These are phyloP conservation scores for Drosophila persimilis DNA, from an alignment of 1,140 invertebrate species.

Conservation along the genomic window DNA sequence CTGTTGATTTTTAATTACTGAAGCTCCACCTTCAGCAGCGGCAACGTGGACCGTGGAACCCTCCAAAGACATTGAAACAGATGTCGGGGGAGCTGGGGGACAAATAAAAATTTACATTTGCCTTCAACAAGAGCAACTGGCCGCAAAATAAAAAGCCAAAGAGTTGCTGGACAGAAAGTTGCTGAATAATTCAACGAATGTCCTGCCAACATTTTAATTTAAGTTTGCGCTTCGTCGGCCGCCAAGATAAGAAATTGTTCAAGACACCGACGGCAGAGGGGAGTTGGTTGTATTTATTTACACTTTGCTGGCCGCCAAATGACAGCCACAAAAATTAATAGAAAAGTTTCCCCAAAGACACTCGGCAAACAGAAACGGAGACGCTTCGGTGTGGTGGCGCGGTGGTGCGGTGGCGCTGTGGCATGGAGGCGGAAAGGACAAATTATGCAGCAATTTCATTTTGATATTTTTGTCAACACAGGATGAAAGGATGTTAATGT, in stretches of 20 bases:
- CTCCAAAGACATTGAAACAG: conserved; percentile 39
- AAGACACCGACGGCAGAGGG: conserved; percentile 3
- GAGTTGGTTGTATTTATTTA: conserved; percentile 67
- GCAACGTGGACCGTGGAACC: background rate
- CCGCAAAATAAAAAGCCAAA: conserved; percentile 39
- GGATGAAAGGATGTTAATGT: conserved; percentile 81
- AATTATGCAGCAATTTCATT: conserved; percentile 82
- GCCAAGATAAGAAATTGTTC: conserved; percentile 69
- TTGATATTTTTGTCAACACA: conserved; percentile 71
- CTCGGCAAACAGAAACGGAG: conserved; percentile 57
- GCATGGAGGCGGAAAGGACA: conserved; percentile 61
- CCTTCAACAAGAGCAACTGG: conserved; percentile 46
- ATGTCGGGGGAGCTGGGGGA: background rate
- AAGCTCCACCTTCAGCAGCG: conserved; percentile 13
- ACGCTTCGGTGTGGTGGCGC: conserved; percentile 4
- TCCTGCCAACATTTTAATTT: conserved; percentile 80
- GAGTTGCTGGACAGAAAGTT: conserved; percentile 44
- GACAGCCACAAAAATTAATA: conserved; percentile 76
- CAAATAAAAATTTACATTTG: conserved; percentile 45
- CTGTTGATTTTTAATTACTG: conserved; percentile 72
- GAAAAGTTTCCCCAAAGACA: conserved; percentile 69
- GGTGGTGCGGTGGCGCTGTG: too few relatives aligned
- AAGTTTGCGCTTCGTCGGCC: conserved; percentile 74
- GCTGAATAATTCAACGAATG: conserved; percentile 79
- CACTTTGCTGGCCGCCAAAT: conserved; percentile 73